A percentile compares a stretch with the other conserved stretches of the same genome.
Evolutionary conservation across 1,140 invertebrate genomes (phyloP).

Genomic region (fruit fly (Drosophila melanogaster)): Release_6_plus_ISO1_MT NT_037436.4:10807501-10808000

Average conservation of each 20-base stretch:
- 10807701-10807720: conserved; percentile 60
- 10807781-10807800: conserved; percentile 34
- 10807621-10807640: conserved; percentile 70
- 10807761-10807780: conserved; percentile 45
- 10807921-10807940: conserved; percentile 77
- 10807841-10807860: conserved; percentile 42
- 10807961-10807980: background rate
- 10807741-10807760: conserved; percentile 81
- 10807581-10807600: background rate
- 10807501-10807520: conserved; percentile 47
- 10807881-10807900: conserved; percentile 80
- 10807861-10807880: conserved; percentile 76
- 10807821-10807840: conserved; percentile 37
- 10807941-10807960: conserved; percentile 14
- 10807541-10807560: background rate
- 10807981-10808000: background rate
- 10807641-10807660: conserved; percentile 60
- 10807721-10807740: conserved; percentile 78
- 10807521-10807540: conserved; percentile 62
- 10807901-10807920: conserved; percentile 78
- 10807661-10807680: conserved; percentile 72
- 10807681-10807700: conserved; percentile 27
- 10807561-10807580: background rate
- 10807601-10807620: conserved; percentile 33
- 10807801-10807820: conserved; percentile 2